phyloP scores from a whole-genome alignment of 2,888 invertebrate species.

The Archaeoteleia sp. region DNA sequence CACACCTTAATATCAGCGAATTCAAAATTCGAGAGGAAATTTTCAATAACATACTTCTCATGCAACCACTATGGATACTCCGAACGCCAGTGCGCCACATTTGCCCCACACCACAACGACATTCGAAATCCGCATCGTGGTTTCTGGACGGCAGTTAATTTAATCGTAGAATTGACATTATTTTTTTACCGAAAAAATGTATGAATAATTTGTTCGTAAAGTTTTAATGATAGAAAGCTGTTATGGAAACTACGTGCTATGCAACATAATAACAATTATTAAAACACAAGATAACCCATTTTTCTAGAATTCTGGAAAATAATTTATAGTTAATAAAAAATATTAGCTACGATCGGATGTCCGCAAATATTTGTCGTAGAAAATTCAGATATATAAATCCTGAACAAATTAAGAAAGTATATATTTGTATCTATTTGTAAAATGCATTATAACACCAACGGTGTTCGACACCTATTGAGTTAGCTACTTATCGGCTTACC shows the following conservation, averaged over 20 bases:
- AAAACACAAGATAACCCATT: too few relatives aligned
- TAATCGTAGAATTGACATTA: slow-evolving; percentile 15
- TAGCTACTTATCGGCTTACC: slow-evolving; percentile 31
- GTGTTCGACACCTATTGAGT: slow-evolving; percentile 17
- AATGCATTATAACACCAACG: slow-evolving; percentile 12
- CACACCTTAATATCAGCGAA: slow-evolving; percentile 2
- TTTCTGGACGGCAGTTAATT: slow-evolving; percentile 15
- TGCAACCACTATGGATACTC: not conserved
- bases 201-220: slow-evolving; percentile 6
- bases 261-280: too few relatives aligned
- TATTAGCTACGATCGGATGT: too few relatives aligned
- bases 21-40: slow-evolving; percentile 1
- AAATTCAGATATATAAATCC: too few relatives aligned
- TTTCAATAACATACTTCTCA: slow-evolving; percentile 2
- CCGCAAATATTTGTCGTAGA: too few relatives aligned
- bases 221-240: slow-evolving; percentile 1
- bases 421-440: slow-evolving; percentile 12
- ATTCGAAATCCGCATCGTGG: slow-evolving; percentile 8
- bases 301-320: too few relatives aligned
- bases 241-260: not conserved
- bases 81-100: slow-evolving; percentile 1
- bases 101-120: slow-evolving; percentile 1
- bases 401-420: too few relatives aligned
- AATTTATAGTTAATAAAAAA: too few relatives aligned
- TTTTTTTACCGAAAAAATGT: slow-evolving; percentile 9